These are phyloP conservation scores for Ethmia dodecea DNA, from an alignment of 2,888 invertebrate genomes.

Conservation along the genomic window DNA sequence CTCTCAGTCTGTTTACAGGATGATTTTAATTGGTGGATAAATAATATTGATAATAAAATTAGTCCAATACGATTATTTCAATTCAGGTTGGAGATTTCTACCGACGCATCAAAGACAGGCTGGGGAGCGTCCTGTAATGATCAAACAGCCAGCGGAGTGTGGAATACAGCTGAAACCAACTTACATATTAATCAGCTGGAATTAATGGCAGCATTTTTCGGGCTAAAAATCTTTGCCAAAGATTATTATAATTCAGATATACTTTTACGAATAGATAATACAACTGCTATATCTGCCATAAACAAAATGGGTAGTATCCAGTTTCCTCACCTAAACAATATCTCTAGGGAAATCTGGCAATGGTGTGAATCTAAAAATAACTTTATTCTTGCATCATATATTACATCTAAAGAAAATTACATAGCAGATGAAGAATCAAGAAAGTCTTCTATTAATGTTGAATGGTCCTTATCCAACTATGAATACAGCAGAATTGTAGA, in stretches of 20 bases:
- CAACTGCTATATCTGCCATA: slow-evolving; percentile 12
- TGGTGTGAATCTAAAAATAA: slow-evolving; percentile 11
- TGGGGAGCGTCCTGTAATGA: slow-evolving; percentile 15
- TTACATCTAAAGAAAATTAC: slow-evolving; percentile 3
- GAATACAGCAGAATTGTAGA: slow-evolving; percentile 6
- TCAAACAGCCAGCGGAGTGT: slow-evolving; percentile 8
- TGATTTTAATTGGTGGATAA: slow-evolving; percentile 11
- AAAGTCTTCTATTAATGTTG: slow-evolving; percentile 8
- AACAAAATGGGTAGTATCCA: slow-evolving; percentile 11
- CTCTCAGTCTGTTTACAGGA: not conserved
- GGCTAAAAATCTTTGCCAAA: slow-evolving; percentile 10
- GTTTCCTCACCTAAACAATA: slow-evolving; percentile 5
- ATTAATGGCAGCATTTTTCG: slow-evolving; percentile 12
- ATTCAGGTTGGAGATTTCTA: slow-evolving; percentile 7
- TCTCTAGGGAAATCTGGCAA: slow-evolving; percentile 5
- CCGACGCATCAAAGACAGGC: slow-evolving; percentile 14
- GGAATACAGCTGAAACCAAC: slow-evolving; percentile 7
- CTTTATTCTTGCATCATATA: slow-evolving; percentile 13
- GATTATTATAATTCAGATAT: slow-evolving; percentile 10
- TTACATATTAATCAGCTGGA: slow-evolving; percentile 15
- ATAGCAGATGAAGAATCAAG: slow-evolving; percentile 14
- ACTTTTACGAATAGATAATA: slow-evolving; percentile 14
- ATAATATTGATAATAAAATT: slow-evolving; percentile 1
- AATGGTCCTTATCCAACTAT: slow-evolving; percentile 12
- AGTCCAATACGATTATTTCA: slow-evolving; percentile 2